These are phyloP conservation scores for Ataeniobius toweri DNA, from an alignment of 2,797 vertebrate genomes.

Conservation along the genomic window DNA sequence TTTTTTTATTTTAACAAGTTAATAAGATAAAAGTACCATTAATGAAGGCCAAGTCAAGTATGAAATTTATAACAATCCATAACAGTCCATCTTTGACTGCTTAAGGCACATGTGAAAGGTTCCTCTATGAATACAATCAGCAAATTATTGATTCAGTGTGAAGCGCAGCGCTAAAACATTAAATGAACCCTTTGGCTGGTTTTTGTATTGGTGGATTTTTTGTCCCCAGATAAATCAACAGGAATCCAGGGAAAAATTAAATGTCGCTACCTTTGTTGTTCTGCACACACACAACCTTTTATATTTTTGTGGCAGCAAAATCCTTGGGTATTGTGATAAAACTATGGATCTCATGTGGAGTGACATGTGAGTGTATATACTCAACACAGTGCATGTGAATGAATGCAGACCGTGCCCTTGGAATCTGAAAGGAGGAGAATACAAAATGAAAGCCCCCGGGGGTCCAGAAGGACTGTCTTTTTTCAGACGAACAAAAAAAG, in stretches of 20 bases:
- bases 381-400: conserved; percentile 17
- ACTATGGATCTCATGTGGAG: conserved; percentile 2
- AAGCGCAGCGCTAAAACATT: neutral
- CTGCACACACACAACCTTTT: neutral
- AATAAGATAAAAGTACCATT: conserved; percentile 1
- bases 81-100: neutral
- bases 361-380: conserved; percentile 8
- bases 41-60: conserved; percentile 14
- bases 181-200: neutral
- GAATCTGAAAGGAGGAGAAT: conserved; percentile 28
- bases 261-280: neutral
- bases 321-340: conserved; percentile 21
- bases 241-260: neutral
- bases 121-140: conserved; percentile 15
- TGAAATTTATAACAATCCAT: conserved; percentile 5
- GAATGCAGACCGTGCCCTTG: conserved; percentile 13
- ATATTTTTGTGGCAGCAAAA: conserved; percentile 16
- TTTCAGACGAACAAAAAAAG: conserved; percentile 30
- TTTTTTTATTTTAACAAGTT: neutral
- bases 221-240: conserved; percentile 18
- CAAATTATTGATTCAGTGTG: conserved; percentile 7
- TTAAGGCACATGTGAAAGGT: conserved; percentile 1
- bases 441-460: conserved; percentile 5
- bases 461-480: conserved; percentile 3
- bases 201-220: neutral